Evolutionary conservation across 2,888 invertebrate species (phyloP).

Genomic region (Galerucella calmariensis): DNA sequence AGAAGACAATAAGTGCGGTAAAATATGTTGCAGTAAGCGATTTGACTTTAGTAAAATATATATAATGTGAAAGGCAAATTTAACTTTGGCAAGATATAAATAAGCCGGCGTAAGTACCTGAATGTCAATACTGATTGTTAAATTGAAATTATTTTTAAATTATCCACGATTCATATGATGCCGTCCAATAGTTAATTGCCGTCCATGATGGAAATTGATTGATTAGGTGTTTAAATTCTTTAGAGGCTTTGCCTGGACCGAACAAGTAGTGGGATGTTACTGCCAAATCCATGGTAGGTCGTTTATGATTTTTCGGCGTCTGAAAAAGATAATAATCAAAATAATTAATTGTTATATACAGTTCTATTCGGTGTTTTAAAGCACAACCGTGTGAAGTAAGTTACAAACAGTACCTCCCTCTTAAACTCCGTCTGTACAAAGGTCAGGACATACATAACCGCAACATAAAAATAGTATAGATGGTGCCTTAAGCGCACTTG

Average conservation of each 20-base stretch:
- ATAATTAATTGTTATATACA: neutral
- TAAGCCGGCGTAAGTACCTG: neutral
- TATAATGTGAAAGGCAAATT: neutral
- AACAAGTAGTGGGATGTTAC: slow-evolving; percentile 72
- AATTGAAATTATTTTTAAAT: slow-evolving; percentile 50
- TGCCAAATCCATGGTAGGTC: slow-evolving; percentile 69
- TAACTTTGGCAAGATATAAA: neutral
- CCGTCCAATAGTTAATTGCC: slow-evolving; percentile 76
- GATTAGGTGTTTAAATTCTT: slow-evolving; percentile 68
- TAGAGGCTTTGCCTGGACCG: slow-evolving; percentile 67
- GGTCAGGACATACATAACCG: too few relatives aligned
- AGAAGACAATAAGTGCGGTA: neutral
- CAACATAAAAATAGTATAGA: too few relatives aligned
- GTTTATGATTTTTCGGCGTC: slow-evolving; percentile 62
- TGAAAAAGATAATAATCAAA: slow-evolving; percentile 49
- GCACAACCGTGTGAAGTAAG: too few relatives aligned
- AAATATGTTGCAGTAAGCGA: neutral
- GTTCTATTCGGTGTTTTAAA: too few relatives aligned
- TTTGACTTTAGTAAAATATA: neutral
- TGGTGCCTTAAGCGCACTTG: too few relatives aligned
- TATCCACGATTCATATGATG: slow-evolving; percentile 73
- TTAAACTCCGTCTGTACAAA: too few relatives aligned
- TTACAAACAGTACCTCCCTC: too few relatives aligned
- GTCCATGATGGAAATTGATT: slow-evolving; percentile 73
- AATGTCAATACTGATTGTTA: neutral